Conservation (phyloP, 1,140 invertebrate species). For the Rhynchophorus ferrugineus region DNA sequence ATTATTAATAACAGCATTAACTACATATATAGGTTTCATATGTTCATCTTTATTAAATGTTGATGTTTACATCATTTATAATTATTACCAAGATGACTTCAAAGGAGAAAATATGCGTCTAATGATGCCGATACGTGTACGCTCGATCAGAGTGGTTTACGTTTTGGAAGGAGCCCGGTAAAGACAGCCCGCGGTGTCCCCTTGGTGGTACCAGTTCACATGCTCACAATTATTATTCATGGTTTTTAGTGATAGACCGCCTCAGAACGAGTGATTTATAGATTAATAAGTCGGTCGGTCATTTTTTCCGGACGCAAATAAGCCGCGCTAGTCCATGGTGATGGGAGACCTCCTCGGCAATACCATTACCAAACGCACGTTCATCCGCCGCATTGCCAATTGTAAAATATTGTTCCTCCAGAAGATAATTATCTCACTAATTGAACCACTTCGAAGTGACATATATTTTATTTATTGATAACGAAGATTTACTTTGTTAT, state of each 20-base stretch:
- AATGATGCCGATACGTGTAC: no score
- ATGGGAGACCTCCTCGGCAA: slow-evolving; percentile 9
- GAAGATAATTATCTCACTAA: background rate
- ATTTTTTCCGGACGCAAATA: slow-evolving; percentile 20
- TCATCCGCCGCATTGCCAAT: slow-evolving; percentile 11
- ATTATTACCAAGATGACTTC: no score
- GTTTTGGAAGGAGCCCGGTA: slow-evolving; percentile 12
- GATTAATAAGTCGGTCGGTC: slow-evolving; percentile 20
- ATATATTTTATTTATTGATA: no score
- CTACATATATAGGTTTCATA: no score
- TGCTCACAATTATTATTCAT: slow-evolving; percentile 24
- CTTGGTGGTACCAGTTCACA: slow-evolving; percentile 18
- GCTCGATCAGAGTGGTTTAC: no score
- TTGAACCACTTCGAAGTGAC: no score
- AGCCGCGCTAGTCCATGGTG: slow-evolving; percentile 2
- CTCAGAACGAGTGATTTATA: slow-evolving; percentile 21
- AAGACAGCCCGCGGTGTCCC: slow-evolving; percentile 16
- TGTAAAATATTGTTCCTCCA: background rate
- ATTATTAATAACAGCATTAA: no score
- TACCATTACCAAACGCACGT: slow-evolving; percentile 17
- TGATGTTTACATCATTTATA: no score
- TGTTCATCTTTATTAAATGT: no score
- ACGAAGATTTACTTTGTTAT: no score
- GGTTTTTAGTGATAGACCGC: slow-evolving; percentile 25
- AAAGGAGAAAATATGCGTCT: no score